Conservation (phyloP, 2,888 invertebrate species). For the Xiphydria camelus region DNA sequence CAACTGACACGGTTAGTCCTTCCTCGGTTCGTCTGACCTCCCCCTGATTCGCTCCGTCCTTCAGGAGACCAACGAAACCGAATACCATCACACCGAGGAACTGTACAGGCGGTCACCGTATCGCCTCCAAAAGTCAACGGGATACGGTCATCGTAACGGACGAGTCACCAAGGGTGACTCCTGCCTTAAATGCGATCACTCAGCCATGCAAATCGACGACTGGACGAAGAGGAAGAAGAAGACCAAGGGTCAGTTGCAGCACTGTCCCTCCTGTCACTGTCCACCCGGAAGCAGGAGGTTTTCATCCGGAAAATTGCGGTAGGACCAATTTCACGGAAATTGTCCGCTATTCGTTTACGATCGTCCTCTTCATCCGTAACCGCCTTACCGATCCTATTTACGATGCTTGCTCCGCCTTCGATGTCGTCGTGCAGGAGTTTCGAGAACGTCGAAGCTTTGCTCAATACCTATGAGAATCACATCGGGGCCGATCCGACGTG, state of each 20-base stretch:
- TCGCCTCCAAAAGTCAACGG: conserved; percentile 3
- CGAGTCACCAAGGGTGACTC: background rate
- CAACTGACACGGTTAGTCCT: conserved; percentile 1
- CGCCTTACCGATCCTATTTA: too few relatives aligned
- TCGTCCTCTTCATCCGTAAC: too few relatives aligned
- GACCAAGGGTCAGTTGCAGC: conserved; percentile 20
- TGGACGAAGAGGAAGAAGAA: conserved; percentile 1
- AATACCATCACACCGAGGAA: conserved; percentile 1
- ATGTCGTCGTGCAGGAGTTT: conserved; percentile 16
- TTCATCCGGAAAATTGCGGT: conserved; percentile 18
- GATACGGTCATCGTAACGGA: background rate
- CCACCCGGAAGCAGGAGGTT: conserved; percentile 18
- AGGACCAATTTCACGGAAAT: too few relatives aligned
- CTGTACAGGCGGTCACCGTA: conserved; percentile 1
- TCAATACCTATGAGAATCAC: conserved; percentile 22
- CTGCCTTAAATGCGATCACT: conserved; percentile 16
- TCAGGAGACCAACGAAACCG: background rate
- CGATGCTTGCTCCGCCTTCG: too few relatives aligned
- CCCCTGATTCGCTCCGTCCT: background rate
- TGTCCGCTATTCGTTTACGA: too few relatives aligned
- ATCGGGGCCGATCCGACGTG: background rate
- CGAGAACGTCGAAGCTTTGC: conserved; percentile 20
- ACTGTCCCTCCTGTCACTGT: conserved; percentile 32
- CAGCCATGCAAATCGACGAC: background rate
- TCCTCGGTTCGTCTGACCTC: background rate